These are phyloP conservation scores for Zaprionus ornatus DNA, from an alignment of 1,140 invertebrate species.

Conservation along the genomic window DNA sequence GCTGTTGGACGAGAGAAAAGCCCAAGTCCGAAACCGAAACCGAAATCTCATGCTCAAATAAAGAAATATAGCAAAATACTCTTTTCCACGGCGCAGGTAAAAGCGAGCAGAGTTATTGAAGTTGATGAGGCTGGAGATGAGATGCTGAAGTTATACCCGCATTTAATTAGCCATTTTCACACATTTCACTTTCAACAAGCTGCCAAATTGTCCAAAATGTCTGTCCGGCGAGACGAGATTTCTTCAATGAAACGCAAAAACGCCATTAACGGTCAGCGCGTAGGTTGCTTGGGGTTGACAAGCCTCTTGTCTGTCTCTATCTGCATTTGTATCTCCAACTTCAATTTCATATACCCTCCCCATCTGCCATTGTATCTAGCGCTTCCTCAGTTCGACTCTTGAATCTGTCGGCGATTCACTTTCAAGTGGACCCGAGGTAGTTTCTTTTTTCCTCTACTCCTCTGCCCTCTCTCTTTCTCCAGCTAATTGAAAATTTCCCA, in stretches of 20 bases:
- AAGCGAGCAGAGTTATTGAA: conserved; percentile 1
- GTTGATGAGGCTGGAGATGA: background rate
- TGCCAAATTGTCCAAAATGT: conserved; percentile 73
- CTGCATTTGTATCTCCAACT: conserved; percentile 7
- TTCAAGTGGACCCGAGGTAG: conserved; percentile 62
- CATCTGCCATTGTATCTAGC: conserved; percentile 18
- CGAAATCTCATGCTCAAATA: background rate
- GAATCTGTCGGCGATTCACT: conserved; percentile 57
- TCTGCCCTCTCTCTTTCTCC: conserved; percentile 20
- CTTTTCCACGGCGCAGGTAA: background rate
- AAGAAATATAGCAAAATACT: conserved; percentile 13
- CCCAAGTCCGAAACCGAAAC: conserved; percentile 17
- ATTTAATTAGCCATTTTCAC: conserved; percentile 81
- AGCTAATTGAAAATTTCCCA: conserved; percentile 71
- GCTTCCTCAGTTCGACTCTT: conserved; percentile 49
- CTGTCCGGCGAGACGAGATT: conserved; percentile 35
- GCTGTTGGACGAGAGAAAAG: conserved; percentile 46
- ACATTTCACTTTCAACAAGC: conserved; percentile 81
- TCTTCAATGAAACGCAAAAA: conserved; percentile 79
- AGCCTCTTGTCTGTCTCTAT: conserved; percentile 36
- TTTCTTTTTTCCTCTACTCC: conserved; percentile 55
- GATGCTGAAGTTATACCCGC: conserved; percentile 51
- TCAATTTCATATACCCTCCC: conserved; percentile 18
- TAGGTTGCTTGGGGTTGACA: conserved; percentile 64
- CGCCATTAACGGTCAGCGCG: conserved; percentile 74